Base-by-base conservation (phyloP, 2,113 vertebrate species). In the Amia ocellicauda region DNA sequence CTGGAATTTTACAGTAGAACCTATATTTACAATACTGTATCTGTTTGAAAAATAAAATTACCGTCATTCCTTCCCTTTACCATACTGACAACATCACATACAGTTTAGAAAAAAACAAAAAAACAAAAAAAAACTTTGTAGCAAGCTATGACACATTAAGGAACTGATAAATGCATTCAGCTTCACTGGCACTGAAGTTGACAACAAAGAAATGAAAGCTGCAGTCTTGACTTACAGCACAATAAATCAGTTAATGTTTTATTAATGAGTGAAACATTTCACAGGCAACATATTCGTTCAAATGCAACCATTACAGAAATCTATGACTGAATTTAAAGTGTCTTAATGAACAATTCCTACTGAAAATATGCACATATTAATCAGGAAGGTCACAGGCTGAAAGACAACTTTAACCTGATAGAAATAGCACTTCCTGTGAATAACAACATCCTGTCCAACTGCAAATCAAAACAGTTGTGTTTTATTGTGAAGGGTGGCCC, bases 321-420 rank as follows among this genome's bases (percentile, higher is more conserved):
- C 45, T 47, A n/a, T 17, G 16, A 47, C n/a, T 47, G 45, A 11
- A 47, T 47, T 47, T 47, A 5, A 36, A 36, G 31, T 47, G 45
- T 47, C 45, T 47, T 47, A 47, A 47, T 47, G 14, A 47, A 47
- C n/a, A 7, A 17, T 54, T 54, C 13, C 11, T 17, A 13, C 17
- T 50, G 4, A 54, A 54, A 24, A 54, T 54, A 23, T 24, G 20
- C 24, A 13, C 10, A 54, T 24, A 54, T 54, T 24, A 54, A 54
- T 24, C 13, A 23, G 22, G 22, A 22, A 23, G 51, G 24, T 54
- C n/a, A 20, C 9, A 27, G 8, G 22, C 20, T 20, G 11, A 8
- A 27, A 54, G 51, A 23, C 51, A 54, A 54, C 51, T 13, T 22
- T 54, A 54, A 54, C 51, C 3, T 54, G 7, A 24, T 54, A 54